A percentile compares a stretch with the other conserved stretches of the same genome.
Conservation (phyloP, 2,113 vertebrate genomes). For the Donacobius atricapilla region DNA sequence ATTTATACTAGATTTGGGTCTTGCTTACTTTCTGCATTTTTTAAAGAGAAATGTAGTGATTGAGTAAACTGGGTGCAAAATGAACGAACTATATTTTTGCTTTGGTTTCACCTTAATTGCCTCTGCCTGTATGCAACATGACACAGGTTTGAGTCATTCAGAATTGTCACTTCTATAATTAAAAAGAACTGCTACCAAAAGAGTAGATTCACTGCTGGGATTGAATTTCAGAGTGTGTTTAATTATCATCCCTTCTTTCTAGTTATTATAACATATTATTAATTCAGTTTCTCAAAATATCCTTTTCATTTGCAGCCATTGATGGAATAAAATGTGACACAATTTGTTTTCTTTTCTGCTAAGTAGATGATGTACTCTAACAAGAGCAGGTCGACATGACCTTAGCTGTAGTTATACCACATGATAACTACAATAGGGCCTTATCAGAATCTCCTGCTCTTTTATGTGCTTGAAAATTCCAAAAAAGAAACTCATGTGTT, state of each 20-base stretch:
- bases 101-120: slow-evolving; percentile 42
- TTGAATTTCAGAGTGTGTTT: slow-evolving; percentile 60
- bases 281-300: slow-evolving; percentile 69
- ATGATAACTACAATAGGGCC: slow-evolving; percentile 56
- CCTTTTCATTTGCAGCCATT: slow-evolving; percentile 58
- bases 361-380: slow-evolving; percentile 67
- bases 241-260: slow-evolving; percentile 62
- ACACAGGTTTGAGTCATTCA: slow-evolving; percentile 39
- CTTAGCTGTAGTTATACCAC: slow-evolving; percentile 68
- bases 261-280: slow-evolving; percentile 70
- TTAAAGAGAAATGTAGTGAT: background rate
- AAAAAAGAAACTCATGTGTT: slow-evolving; percentile 24
- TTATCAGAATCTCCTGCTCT: slow-evolving; percentile 64
- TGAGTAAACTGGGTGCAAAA: background rate
- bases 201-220: slow-evolving; percentile 37
- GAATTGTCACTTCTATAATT: slow-evolving; percentile 60
- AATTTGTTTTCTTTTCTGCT: slow-evolving; percentile 73
- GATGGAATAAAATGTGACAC: slow-evolving; percentile 69
- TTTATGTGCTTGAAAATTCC: slow-evolving; percentile 50
- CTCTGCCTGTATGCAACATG: slow-evolving; percentile 28
- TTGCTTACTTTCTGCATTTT: background rate
- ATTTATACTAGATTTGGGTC: background rate
- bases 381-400: slow-evolving; percentile 69
- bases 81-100: background rate
- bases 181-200: slow-evolving; percentile 59